These are phyloP conservation scores for Rugalucina vietnamica DNA, from an alignment of 2,888 invertebrate species.

Conservation along the genomic window DNA sequence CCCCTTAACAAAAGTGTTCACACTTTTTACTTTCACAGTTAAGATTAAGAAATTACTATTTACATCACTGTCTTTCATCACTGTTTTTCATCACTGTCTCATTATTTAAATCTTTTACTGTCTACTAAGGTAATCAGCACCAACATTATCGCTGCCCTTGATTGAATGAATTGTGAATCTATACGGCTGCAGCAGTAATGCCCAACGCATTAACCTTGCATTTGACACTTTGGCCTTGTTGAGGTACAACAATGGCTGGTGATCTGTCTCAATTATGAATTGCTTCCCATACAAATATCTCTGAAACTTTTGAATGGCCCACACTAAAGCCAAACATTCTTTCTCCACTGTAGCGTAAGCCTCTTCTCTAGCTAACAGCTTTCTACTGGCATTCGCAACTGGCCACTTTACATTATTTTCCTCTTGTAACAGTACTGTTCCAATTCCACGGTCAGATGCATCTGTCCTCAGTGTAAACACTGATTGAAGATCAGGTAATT, in stretches of 20 bases:
- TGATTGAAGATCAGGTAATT: slow-evolving; percentile 53
- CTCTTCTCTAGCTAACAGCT: slow-evolving; percentile 58
- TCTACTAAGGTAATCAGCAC: neutral
- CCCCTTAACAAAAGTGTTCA: too few species aligned
- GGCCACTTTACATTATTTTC: slow-evolving; percentile 46
- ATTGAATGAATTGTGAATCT: neutral
- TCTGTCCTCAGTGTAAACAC: slow-evolving; percentile 64
- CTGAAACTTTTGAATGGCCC: slow-evolving; percentile 54
- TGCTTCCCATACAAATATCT: slow-evolving; percentile 51
- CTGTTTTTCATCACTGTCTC: too few species aligned
- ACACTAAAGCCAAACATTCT: slow-evolving; percentile 60
- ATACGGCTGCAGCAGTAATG: neutral
- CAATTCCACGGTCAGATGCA: slow-evolving; percentile 66
- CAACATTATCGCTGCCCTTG: neutral
- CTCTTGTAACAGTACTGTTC: slow-evolving; percentile 64
- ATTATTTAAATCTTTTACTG: too few species aligned
- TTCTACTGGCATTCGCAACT: slow-evolving; percentile 69
- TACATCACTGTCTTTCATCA: too few species aligned
- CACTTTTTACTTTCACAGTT: too few species aligned
- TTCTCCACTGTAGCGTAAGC: slow-evolving; percentile 57
- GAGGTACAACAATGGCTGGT: slow-evolving; percentile 49
- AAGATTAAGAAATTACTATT: too few species aligned
- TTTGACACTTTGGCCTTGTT: neutral
- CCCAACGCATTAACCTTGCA: neutral
- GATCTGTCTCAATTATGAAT: slow-evolving; percentile 62